These are phyloP conservation scores for Excalfactoria chinensis DNA, from an alignment of 2,113 vertebrate species.

Conservation along the genomic window DNA sequence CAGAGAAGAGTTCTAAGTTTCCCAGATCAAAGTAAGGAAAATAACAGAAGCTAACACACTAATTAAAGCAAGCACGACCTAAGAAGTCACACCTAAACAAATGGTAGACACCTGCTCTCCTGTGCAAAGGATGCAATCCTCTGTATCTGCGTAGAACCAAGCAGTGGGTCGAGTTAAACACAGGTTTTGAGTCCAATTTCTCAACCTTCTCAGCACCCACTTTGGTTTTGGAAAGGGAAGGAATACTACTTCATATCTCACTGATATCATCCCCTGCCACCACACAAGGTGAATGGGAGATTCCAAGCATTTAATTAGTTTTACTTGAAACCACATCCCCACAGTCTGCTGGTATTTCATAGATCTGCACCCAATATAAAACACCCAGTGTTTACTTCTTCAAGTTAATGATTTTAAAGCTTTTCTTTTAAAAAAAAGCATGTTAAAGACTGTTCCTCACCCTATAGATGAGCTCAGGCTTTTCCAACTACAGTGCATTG, in stretches of 20 bases:
- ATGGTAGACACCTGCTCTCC: neutral
- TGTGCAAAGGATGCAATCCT: neutral
- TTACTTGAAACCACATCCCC: neutral
- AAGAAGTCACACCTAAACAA: neutral
- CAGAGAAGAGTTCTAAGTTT: neutral
- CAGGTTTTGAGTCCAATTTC: neutral
- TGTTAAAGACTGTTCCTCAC: neutral
- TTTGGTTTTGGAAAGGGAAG: neutral
- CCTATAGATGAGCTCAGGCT: neutral
- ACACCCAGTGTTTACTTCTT: neutral
- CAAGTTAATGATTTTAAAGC: neutral
- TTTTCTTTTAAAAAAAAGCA: too few relatives aligned
- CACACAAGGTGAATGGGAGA: neutral
- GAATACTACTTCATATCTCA: neutral
- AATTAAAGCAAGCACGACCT: neutral
- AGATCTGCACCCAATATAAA: neutral
- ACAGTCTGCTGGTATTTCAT: neutral
- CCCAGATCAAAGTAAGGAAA: neutral
- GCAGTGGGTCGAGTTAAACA: neutral
- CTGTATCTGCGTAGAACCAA: neutral
- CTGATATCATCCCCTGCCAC: fast-evolving
- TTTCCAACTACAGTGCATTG: neutral
- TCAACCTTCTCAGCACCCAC: neutral
- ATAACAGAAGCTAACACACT: neutral
- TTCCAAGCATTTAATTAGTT: neutral